A percentile compares a stretch with the other conserved stretches of the same genome.
Evolutionary conservation across 1,140 invertebrate species (phyloP).

Genomic region (Nasonia longicornis): DNA sequence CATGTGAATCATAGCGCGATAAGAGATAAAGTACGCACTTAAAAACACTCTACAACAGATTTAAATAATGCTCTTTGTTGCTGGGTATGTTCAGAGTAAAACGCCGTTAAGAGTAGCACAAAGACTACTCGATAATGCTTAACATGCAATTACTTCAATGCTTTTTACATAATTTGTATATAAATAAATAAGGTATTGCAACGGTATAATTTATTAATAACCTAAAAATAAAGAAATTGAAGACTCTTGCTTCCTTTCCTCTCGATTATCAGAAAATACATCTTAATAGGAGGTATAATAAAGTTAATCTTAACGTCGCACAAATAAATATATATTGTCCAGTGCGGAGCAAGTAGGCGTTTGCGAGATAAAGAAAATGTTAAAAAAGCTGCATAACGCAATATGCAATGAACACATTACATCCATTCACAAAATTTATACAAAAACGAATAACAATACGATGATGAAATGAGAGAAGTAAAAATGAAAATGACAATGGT

Average conservation of each 20-base stretch:
- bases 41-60: constrained; percentile 30
- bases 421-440: constrained; percentile 59
- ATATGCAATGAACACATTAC: constrained; percentile 62
- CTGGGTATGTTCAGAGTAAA: constrained; percentile 13
- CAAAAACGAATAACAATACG: constrained; percentile 48
- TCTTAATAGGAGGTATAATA: constrained; percentile 35
- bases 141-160: constrained; percentile 40
- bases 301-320: constrained; percentile 40
- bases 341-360: constrained; percentile 36
- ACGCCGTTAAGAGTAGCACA: background rate
- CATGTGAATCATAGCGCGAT: constrained; percentile 30
- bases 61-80: constrained; percentile 34
- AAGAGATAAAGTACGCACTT: constrained; percentile 20
- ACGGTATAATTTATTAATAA: constrained; percentile 45
- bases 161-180: constrained; percentile 42
- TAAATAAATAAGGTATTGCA: constrained; percentile 46
- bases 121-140: background rate
- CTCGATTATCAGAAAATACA: constrained; percentile 37
- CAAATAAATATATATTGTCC: constrained; percentile 19
- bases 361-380: constrained; percentile 33
- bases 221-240: constrained; percentile 38
- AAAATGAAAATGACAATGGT: constrained; percentile 41
- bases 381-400: constrained; percentile 52
- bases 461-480: constrained; percentile 45
- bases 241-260: constrained; percentile 34